Evolutionary conservation across 2,797 vertebrate species (phyloP), one percentile per base, ranked within the genome.

Genomic region (Oryzias dopingdopingensis): DNA sequence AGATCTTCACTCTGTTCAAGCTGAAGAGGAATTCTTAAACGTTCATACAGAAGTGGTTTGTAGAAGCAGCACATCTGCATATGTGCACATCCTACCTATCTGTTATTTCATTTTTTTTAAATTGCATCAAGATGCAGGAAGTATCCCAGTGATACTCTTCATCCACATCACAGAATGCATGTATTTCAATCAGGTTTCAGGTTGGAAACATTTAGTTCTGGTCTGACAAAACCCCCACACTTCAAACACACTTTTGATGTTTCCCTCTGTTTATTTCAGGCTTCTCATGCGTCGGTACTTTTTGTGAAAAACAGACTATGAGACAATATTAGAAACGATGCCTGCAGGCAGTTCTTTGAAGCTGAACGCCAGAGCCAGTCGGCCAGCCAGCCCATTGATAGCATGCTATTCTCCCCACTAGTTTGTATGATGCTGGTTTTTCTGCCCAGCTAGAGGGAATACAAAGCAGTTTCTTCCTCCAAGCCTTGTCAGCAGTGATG

Each of bases 281-380:
- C 82, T 77, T 84, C 79, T 89, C 85, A 89, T 80, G 88, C 90
- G 90, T 89, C 87, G 87, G 84, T 88, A 81, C 82, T 87, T 90
- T 37, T 83, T 65, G 75, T 86, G 89, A 86, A 87, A 90, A 91
- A 91, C 81, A 82, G 86, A 86, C 85, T 90, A 86, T 80, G 88
- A 89, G 88, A 91, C 89, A 88, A 90, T 90, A 91, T 92, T 90
- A 91, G 88, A 90, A 90, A 84, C 68, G 65, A 84, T 79, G 85
- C 89, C 89, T 62, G 72, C 71, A 52, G 90, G 90, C 82, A 42
- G 59, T 86, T 89, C 87, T 91, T 89, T 91, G 89, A 91, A 89
- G 88, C 87, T 81, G 84, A 91, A 89, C 79, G 67, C 81, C 84
- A 84, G 83, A 85, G 85, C 80, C 83, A 65, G 77, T 74, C 76